phyloP scores from a whole-genome alignment of 53 echinoderm and acorn worm species.

The Apostichopus leukothele region DNA sequence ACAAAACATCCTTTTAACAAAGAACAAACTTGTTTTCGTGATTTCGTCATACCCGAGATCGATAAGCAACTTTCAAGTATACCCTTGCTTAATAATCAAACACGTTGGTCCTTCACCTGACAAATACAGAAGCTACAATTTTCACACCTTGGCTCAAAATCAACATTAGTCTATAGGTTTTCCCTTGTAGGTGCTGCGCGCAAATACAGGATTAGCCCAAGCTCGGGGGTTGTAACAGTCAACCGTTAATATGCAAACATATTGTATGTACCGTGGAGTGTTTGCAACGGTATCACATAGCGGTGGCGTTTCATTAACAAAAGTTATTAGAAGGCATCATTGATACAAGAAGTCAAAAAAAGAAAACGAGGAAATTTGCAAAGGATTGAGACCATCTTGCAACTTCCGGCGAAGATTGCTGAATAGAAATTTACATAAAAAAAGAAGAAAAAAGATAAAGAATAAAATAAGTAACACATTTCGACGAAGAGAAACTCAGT shows the following conservation, averaged over 20 bases:
- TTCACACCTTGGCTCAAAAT: neutral
- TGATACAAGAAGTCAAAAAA: neutral
- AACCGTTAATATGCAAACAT: slow-evolving; percentile 29
- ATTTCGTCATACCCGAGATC: neutral
- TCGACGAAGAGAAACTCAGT: neutral
- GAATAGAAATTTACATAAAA: neutral
- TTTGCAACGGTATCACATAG: neutral
- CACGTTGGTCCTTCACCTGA: neutral
- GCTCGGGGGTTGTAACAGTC: slow-evolving; percentile 12
- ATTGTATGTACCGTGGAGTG: neutral
- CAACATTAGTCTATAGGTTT: neutral
- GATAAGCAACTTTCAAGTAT: neutral
- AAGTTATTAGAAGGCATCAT: neutral
- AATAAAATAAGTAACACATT: neutral
- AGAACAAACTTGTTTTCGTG: neutral
- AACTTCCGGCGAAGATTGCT: neutral
- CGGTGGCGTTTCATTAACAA: neutral
- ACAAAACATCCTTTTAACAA: slow-evolving; percentile 3
- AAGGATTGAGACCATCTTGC: neutral
- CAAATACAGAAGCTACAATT: neutral
- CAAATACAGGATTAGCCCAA: slow-evolving; percentile 19
- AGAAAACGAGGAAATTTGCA: neutral
- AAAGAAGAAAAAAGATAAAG: neutral
- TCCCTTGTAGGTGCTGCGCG: neutral
- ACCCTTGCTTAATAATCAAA: neutral